Evolutionary conservation across 2,113 vertebrate genomes (phyloP).

Genomic region (Ceyx margarethae): DNA sequence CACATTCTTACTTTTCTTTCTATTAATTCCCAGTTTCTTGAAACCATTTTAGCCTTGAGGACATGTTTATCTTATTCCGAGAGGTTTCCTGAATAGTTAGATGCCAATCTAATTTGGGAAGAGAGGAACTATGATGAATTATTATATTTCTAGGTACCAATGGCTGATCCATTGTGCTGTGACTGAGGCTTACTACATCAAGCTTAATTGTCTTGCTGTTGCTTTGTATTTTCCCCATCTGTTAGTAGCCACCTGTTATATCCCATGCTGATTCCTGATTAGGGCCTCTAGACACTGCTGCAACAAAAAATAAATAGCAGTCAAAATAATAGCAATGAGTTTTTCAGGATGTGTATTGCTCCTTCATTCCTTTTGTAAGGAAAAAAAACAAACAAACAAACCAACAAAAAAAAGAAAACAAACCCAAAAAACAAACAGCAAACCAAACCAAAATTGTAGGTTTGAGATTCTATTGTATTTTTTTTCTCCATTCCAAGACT

Average conservation of each 20-base stretch:
- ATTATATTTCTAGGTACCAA: neutral
- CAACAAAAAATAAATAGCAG: neutral
- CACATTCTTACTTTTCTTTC: neutral
- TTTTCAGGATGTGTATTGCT: neutral
- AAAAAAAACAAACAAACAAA: neutral
- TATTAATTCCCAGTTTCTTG: neutral
- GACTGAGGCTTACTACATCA: neutral
- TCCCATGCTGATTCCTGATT: neutral
- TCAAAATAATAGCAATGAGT: neutral
- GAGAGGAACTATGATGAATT: neutral
- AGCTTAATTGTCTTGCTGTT: constrained; percentile 16
- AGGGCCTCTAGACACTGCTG: neutral
- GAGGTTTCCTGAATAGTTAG: neutral
- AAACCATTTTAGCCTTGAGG: neutral
- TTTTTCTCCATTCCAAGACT: neutral
- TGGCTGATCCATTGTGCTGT: neutral
- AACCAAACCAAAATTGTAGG: no score
- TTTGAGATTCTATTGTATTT: no score
- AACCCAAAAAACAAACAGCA: no score
- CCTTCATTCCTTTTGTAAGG: neutral
- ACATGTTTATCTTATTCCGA: neutral
- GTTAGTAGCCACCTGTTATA: constrained; percentile 39
- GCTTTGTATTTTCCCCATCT: constrained; percentile 17
- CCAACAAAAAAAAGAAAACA: no score
- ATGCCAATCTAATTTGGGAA: neutral